Percentiles rank a stretch among this genome's conserved stretches.
Evolutionary conservation across 2,113 vertebrate species (phyloP).

Genomic region (Chaetorhynchus papuensis): DNA sequence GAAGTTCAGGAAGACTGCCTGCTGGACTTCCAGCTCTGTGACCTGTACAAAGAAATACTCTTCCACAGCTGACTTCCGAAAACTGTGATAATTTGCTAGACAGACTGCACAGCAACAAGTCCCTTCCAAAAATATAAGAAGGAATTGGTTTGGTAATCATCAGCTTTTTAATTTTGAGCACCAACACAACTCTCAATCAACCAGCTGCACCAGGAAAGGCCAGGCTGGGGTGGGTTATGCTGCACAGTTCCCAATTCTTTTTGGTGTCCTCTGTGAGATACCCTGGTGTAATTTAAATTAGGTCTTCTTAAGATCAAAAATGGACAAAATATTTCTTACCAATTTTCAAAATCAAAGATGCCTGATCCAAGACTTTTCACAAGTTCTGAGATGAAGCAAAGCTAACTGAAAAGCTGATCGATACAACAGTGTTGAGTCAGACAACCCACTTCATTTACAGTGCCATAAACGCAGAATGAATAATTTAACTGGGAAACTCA

Average conservation of each 20-base stretch:
- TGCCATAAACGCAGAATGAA: not conserved
- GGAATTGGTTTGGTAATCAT: not conserved
- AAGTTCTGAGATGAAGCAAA: not conserved
- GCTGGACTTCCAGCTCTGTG: not conserved
- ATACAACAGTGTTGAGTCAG: not conserved
- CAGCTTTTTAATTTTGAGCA: not conserved
- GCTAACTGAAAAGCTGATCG: not conserved
- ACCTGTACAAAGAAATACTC: not conserved
- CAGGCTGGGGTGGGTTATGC: not conserved
- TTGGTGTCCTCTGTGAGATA: not conserved
- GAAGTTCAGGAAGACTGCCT: not conserved
- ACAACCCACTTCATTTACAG: not conserved
- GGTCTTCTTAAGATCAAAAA: not conserved
- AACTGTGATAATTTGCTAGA: not conserved
- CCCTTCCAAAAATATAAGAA: not conserved
- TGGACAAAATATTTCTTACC: not conserved
- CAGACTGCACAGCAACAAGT: not conserved
- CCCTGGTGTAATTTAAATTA: not conserved
- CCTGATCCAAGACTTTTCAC: not conserved
- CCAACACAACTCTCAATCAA: not conserved
- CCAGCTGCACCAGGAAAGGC: not conserved
- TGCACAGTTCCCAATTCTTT: not conserved
- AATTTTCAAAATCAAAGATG: not conserved
- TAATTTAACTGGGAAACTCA: slow-evolving; percentile 1
- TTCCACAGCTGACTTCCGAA: not conserved